Percentiles rank a stretch among this genome's conserved stretches.
Conservation (phyloP, 2,113 vertebrate species). For the Anthoscopus minutus region DNA sequence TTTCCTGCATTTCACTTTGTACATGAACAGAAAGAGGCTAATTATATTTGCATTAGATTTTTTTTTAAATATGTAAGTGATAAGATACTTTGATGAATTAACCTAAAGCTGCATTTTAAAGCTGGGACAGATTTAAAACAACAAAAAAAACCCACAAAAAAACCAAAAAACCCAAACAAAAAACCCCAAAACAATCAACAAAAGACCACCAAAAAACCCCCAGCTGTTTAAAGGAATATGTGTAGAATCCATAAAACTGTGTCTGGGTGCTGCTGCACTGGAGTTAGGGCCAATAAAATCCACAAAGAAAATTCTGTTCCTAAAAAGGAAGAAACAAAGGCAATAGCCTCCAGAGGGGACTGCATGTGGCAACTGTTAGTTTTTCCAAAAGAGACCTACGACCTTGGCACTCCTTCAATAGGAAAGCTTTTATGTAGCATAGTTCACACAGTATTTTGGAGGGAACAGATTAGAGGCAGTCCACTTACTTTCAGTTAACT, state of each 20-base stretch:
- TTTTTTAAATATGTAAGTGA: not conserved
- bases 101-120: not conserved
- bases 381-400: not conserved
- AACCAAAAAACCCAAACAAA: no score
- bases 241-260: not conserved
- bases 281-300: not conserved
- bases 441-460: not conserved
- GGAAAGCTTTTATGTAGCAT: not conserved
- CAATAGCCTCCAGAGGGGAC: not conserved
- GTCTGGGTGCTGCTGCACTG: not conserved
- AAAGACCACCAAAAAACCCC: not conserved
- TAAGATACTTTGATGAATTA: not conserved
- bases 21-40: not conserved
- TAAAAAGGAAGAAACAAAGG: not conserved
- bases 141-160: no score
- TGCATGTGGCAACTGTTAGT: not conserved
- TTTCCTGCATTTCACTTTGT: not conserved
- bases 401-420: not conserved
- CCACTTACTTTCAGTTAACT: not conserved
- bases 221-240: accelerated
- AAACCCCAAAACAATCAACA: accelerated
- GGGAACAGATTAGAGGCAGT: not conserved
- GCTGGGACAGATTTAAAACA: not conserved
- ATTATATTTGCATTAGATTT: not conserved
- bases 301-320: not conserved